phyloP scores from a whole-genome alignment of 2,113 vertebrate species.

The Polypterus senegalus region DNA sequence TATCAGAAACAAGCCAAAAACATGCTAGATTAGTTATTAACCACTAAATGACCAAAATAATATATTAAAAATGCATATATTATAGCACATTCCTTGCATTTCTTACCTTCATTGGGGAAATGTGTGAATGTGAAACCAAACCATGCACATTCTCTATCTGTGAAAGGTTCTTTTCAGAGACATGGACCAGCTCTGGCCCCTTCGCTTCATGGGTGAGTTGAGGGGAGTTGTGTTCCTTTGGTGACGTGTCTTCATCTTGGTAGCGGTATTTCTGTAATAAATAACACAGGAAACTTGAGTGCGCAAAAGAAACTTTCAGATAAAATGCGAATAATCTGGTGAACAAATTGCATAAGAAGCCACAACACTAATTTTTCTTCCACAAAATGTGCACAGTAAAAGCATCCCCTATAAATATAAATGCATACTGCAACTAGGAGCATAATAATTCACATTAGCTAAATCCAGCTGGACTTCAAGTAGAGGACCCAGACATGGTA shows the following conservation, averaged over 20 bases:
- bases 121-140: constrained; percentile 85
- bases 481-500: too few relatives aligned
- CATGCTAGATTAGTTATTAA: neutral
- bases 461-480: too few relatives aligned
- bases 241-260: constrained; percentile 77
- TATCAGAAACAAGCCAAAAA: neutral
- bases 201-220: constrained; percentile 61
- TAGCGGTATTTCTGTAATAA: constrained; percentile 76
- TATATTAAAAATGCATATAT: neutral
- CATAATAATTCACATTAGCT: too few relatives aligned
- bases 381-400: too few relatives aligned
- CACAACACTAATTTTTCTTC: too few relatives aligned
- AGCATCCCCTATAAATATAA: too few relatives aligned
- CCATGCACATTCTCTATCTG: constrained; percentile 89
- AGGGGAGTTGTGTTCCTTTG: constrained; percentile 74
- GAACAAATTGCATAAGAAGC: neutral
- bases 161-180: constrained; percentile 86
- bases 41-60: neutral
- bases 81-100: neutral
- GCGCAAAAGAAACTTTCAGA: neutral
- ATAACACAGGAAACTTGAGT: neutral
- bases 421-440: too few relatives aligned
- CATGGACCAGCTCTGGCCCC: constrained; percentile 81
- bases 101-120: constrained; percentile 93
- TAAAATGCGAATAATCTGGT: neutral